Evolutionary conservation across 2,888 invertebrate species (phyloP).

Genomic region (Agriopis marginaria): DNA sequence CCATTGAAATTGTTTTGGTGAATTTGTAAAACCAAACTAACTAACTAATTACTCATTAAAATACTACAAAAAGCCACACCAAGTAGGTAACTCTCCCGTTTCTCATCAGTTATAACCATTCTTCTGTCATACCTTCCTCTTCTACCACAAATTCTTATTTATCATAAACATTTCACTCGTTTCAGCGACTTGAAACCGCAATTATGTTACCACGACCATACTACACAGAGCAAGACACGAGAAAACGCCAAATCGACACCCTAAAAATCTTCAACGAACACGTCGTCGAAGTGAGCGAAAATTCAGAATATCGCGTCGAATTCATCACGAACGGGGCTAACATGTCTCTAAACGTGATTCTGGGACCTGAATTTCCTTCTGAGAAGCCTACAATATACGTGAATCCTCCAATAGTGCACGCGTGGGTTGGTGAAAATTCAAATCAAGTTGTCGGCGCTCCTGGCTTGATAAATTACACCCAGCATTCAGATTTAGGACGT

Average conservation of each 20-base stretch:
- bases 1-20: no score
- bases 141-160: not conserved
- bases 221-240: conserved; percentile 84
- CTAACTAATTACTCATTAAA: no score
- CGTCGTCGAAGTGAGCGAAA: conserved; percentile 90
- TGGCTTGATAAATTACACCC: conserved; percentile 91
- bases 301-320: conserved; percentile 90
- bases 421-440: conserved; percentile 89
- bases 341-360: conserved; percentile 88
- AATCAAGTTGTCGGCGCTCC: conserved; percentile 91
- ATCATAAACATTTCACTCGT: not conserved
- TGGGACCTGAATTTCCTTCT: conserved; percentile 91
- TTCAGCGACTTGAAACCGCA: conserved; percentile 13
- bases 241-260: conserved; percentile 92
- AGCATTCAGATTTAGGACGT: conserved; percentile 92
- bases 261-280: conserved; percentile 94
- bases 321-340: conserved; percentile 89
- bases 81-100: no score
- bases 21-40: no score
- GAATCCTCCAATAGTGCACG: conserved; percentile 89
- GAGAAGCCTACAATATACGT: conserved; percentile 90
- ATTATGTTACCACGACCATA: conserved; percentile 86
- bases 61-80: no score
- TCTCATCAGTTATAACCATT: no score
- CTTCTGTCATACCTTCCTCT: no score